A percentile compares a stretch with the other conserved stretches of the same genome.
These are phyloP conservation scores for Heterocephalus glaber DNA, from an alignment of 2,113 vertebrate genomes.

Conservation along the genomic window DNA sequence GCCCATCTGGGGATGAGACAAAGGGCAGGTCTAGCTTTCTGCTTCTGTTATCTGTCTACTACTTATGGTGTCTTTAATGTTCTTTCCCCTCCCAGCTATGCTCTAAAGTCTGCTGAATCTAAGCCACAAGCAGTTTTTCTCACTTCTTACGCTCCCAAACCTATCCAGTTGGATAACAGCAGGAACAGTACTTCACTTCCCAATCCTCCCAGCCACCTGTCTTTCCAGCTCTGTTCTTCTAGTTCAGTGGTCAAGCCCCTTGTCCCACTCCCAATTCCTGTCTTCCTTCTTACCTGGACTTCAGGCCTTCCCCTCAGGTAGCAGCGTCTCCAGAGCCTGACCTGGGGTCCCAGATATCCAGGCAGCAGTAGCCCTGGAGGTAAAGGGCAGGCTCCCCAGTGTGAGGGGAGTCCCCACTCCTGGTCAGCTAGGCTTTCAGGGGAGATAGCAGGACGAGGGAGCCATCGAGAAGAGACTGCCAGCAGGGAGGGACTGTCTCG, in stretches of 20 bases:
- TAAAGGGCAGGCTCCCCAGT: constrained; percentile 79
- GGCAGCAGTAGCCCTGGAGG: constrained; percentile 88
- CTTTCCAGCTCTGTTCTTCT: background rate
- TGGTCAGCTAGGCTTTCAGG: constrained; percentile 87
- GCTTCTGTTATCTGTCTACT: background rate
- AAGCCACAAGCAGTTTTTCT: background rate
- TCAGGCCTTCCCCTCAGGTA: constrained; percentile 93
- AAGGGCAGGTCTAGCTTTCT: background rate
- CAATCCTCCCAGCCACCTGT: background rate
- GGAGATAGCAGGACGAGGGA: constrained; percentile 84
- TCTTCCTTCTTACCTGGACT: constrained; percentile 86
- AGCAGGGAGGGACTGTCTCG: constrained; percentile 84
- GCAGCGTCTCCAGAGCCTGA: constrained; percentile 93
- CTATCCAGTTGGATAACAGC: background rate
- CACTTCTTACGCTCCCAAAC: background rate
- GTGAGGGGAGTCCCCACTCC: constrained; percentile 84
- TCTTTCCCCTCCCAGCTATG: background rate
- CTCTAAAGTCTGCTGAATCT: background rate
- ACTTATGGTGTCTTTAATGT: background rate
- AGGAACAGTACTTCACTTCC: background rate
- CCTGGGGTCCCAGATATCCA: constrained; percentile 88
- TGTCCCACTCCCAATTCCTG: background rate
- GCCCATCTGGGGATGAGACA: constrained; percentile 56
- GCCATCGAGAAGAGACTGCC: constrained; percentile 84
- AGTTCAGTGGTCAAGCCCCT: background rate